These are phyloP conservation scores for Falco columbarius DNA, from an alignment of 2,797 vertebrate genomes.

Conservation along the genomic window DNA sequence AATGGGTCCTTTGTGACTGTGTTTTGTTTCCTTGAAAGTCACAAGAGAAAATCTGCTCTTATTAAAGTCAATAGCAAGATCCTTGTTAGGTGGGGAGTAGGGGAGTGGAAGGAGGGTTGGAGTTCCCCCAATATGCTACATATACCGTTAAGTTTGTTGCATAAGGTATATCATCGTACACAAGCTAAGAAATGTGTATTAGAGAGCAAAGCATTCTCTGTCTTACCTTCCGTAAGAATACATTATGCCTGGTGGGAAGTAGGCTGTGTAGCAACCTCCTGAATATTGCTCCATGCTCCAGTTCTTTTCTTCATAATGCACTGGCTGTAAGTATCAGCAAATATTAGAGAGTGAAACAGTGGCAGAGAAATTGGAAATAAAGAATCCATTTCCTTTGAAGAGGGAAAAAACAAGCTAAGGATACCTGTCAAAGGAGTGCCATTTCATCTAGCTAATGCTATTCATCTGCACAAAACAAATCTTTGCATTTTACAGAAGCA, in stretches of 20 bases:
- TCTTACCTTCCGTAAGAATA: conserved; percentile 81
- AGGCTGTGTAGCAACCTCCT: conserved; percentile 82
- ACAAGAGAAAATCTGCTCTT: neutral
- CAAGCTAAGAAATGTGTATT: neutral
- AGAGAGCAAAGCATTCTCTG: neutral
- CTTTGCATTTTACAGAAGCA: neutral
- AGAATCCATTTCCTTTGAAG: neutral
- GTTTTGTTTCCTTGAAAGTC: neutral
- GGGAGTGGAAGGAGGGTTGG: neutral
- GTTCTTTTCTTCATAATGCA: conserved; percentile 84
- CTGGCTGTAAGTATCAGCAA: conserved; percentile 68
- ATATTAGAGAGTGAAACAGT: conserved; percentile 39
- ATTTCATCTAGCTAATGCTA: neutral
- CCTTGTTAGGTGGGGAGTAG: neutral
- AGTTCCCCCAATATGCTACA: neutral
- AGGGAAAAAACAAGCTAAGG: neutral
- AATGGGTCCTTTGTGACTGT: neutral
- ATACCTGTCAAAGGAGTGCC: neutral
- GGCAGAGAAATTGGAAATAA: neutral
- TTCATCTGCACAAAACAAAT: neutral
- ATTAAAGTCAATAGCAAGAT: neutral
- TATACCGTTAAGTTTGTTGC: neutral
- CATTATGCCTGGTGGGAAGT: conserved; percentile 83
- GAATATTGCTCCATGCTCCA: conserved; percentile 82
- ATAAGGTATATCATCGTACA: neutral